These are phyloP conservation scores for Lycopodina hypogea DNA, from an alignment of 37 sponge, comb jelly and placozoan species.

Conservation along the genomic window DNA sequence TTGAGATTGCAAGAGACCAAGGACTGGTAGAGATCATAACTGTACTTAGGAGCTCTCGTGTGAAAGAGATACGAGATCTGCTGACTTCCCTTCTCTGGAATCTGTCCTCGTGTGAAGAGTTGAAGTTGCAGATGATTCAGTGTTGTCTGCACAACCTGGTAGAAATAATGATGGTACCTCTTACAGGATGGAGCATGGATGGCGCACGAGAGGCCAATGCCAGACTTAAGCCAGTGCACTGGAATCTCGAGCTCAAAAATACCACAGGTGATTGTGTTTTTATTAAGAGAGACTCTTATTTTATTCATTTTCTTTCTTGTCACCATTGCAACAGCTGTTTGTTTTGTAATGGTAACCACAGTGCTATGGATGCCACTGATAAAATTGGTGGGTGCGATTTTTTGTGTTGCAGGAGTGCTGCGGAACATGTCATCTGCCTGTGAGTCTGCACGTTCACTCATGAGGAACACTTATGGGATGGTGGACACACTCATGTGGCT, in stretches of 20 bases:
- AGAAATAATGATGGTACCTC: constrained; percentile 46
- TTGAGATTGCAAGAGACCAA: constrained; percentile 34
- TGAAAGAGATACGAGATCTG: constrained; percentile 69
- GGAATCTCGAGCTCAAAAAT: constrained; percentile 72
- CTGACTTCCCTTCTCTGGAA: constrained; percentile 92
- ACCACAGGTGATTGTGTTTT: constrained; percentile 39
- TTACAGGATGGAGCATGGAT: constrained; percentile 52
- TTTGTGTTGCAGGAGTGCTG: constrained; percentile 33
- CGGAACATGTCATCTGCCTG: constrained; percentile 91
- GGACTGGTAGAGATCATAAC: constrained; percentile 67
- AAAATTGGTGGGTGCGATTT: too few relatives aligned
- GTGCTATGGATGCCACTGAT: background rate
- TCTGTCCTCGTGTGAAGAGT: constrained; percentile 82
- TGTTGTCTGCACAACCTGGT: constrained; percentile 56
- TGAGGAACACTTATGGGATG: constrained; percentile 57
- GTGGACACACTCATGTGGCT: constrained; percentile 85
- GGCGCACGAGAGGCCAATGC: constrained; percentile 26
- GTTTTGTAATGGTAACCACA: background rate
- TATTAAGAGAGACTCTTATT: background rate
- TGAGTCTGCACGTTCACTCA: constrained; percentile 53
- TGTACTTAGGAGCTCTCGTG: constrained; percentile 18
- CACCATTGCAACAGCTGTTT: background rate
- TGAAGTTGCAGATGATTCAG: constrained; percentile 65
- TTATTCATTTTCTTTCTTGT: background rate
- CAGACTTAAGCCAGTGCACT: constrained; percentile 38